Evolutionary conservation across 64 coral and sea anemone species (phyloP).

Genomic region (Pocillopora damicornis): DNA sequence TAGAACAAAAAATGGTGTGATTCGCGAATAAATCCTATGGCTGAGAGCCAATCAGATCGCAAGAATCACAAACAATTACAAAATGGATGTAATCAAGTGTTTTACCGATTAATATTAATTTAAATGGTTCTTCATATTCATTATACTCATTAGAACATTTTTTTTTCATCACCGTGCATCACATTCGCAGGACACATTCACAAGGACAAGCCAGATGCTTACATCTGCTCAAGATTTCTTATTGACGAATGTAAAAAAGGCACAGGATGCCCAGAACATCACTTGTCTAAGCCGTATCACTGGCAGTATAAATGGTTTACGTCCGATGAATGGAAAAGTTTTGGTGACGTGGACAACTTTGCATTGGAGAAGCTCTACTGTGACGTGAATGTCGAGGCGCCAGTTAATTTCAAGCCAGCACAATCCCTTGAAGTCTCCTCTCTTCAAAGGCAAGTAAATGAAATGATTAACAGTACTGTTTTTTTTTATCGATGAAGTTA

Average conservation of each 20-base stretch:
- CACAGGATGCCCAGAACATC: constrained; percentile 30
- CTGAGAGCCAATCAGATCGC: too few relatives aligned
- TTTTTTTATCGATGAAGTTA: background rate
- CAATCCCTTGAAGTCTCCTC: background rate
- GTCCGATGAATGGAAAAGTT: constrained; percentile 17
- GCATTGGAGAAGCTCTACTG: constrained; percentile 68
- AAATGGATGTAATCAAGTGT: too few relatives aligned
- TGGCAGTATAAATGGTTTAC: constrained; percentile 56
- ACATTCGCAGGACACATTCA: constrained; percentile 8
- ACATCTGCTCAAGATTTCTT: constrained; percentile 58
- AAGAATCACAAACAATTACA: too few relatives aligned
- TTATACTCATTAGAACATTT: background rate
- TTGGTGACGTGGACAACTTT: constrained; percentile 38
- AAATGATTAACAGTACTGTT: background rate
- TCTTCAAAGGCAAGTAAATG: background rate
- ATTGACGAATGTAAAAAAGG: constrained; percentile 52
- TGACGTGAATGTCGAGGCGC: constrained; percentile 30
- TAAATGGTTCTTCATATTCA: background rate
- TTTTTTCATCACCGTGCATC: background rate
- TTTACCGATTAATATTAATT: too few relatives aligned
- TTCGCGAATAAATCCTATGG: background rate
- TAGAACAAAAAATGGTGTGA: background rate
- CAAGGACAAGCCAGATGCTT: background rate
- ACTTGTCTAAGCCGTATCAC: constrained; percentile 67
- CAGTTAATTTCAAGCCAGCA: background rate